Percentiles rank a stretch among this genome's conserved stretches.
These are phyloP conservation scores for Muraenolepis orangiensis DNA, from an alignment of 2,797 vertebrate species.

Conservation along the genomic window DNA sequence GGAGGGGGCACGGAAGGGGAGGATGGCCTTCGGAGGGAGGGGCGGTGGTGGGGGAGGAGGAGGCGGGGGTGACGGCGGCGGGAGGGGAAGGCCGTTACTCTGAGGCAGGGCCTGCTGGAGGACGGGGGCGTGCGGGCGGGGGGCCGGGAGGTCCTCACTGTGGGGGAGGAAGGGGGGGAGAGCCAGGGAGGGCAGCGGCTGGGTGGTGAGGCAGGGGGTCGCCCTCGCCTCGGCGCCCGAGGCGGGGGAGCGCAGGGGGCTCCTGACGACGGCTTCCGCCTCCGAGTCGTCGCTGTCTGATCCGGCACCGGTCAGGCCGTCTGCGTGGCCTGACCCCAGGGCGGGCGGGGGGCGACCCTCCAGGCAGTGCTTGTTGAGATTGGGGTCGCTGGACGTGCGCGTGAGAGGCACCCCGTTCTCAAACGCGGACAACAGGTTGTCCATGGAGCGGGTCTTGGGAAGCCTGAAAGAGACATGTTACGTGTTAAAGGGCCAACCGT, in stretches of 20 bases:
- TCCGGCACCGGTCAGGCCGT: conserved; percentile 34
- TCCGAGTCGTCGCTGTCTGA: conserved; percentile 41
- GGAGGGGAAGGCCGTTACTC: conserved; percentile 26
- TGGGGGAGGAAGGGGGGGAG: conserved; percentile 53
- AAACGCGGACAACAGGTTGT: conserved; percentile 89
- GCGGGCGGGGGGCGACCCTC: conserved; percentile 75
- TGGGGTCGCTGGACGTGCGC: conserved; percentile 97
- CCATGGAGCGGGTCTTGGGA: conserved; percentile 97
- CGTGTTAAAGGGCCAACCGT: not conserved
- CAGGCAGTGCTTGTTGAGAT: conserved; percentile 96
- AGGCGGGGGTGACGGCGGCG: conserved; percentile 37
- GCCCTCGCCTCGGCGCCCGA: conserved; percentile 40
- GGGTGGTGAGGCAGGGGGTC: conserved; percentile 73
- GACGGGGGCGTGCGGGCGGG: conserved; percentile 42
- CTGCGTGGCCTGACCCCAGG: conserved; percentile 44
- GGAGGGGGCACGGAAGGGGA: conserved; percentile 38
- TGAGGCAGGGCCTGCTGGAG: conserved; percentile 59
- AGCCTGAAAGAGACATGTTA: conserved; percentile 78
- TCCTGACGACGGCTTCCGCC: conserved; percentile 29
- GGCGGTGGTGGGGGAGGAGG: conserved; percentile 9
- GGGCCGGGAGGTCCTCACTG: conserved; percentile 24
- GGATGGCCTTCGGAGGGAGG: conserved; percentile 28
- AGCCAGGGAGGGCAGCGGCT: conserved; percentile 70
- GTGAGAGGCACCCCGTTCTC: conserved; percentile 88
- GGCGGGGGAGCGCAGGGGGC: conserved; percentile 27